Evolutionary conservation across 2,113 vertebrate species (phyloP).

Genomic region (western clawed frog (Xenopus tropicalis)): DNA sequence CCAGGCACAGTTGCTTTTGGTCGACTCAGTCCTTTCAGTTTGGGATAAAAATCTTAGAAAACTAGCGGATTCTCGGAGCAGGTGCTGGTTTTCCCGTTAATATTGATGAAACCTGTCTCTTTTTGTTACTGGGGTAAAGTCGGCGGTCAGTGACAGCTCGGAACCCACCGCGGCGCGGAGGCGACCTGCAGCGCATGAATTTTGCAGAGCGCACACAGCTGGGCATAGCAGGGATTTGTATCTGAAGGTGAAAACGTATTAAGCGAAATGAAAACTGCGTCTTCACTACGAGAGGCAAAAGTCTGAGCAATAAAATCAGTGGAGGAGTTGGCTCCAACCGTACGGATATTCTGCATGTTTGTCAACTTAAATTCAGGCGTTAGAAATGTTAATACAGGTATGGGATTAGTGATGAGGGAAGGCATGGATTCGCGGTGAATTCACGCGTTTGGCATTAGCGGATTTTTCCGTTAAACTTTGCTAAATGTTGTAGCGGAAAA

Average conservation of each 20-base stretch:
- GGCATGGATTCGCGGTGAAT: too few species aligned
- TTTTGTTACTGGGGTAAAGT: conserved; percentile 49
- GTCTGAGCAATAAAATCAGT: too few species aligned
- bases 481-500: too few species aligned
- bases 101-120: conserved; percentile 66
- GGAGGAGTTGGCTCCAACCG: too few species aligned
- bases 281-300: not conserved
- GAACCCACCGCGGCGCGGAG: conserved; percentile 64
- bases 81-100: conserved; percentile 68
- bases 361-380: too few species aligned
- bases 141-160: conserved; percentile 69
- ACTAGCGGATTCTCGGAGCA: conserved; percentile 65
- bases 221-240: not conserved
- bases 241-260: not conserved
- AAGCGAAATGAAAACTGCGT: not conserved
- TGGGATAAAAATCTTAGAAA: conserved; percentile 67
- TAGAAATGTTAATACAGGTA: too few species aligned
- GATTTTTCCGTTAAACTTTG: too few species aligned
- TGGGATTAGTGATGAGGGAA: too few species aligned
- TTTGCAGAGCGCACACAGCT: not conserved
- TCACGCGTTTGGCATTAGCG: too few species aligned
- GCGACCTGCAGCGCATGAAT: conserved; percentile 41
- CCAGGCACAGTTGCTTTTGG: conserved; percentile 66
- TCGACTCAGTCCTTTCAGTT: conserved; percentile 50
- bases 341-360: too few species aligned